Conservation (phyloP, 2,797 vertebrate species). For the Lacerta viridis region DNA sequence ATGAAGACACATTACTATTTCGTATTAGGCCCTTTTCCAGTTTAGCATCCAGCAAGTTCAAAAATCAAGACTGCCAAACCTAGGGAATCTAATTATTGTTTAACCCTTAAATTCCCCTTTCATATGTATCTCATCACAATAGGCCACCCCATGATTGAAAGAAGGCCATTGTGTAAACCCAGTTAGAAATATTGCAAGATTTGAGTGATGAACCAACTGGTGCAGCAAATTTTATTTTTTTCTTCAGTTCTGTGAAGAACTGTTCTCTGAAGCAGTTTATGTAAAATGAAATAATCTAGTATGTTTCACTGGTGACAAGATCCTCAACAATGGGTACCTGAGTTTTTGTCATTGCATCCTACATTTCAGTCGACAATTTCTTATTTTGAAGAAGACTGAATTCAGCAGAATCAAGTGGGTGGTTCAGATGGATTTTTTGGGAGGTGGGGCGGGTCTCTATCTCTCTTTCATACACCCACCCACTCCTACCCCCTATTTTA, state of each 20-base stretch:
- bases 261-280: neutral
- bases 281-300: neutral
- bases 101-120: neutral
- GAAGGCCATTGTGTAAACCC: neutral
- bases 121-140: neutral
- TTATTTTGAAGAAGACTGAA: neutral
- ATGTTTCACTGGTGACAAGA: neutral
- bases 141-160: neutral
- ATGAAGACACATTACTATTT: neutral
- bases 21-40: neutral
- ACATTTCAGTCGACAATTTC: neutral
- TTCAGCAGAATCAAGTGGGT: neutral
- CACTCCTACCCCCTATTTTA: neutral
- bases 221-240: neutral
- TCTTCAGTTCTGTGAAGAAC: neutral
- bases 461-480: too few species aligned
- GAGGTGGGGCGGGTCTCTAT: neutral
- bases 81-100: neutral
- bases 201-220: neutral
- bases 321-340: neutral
- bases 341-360: neutral
- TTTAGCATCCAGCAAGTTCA: neutral
- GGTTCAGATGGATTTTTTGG: neutral
- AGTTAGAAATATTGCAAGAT: neutral
- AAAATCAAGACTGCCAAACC: neutral